Conservation (phyloP, 1,140 invertebrate species). For the Neoseiulus cucumeris region DNA sequence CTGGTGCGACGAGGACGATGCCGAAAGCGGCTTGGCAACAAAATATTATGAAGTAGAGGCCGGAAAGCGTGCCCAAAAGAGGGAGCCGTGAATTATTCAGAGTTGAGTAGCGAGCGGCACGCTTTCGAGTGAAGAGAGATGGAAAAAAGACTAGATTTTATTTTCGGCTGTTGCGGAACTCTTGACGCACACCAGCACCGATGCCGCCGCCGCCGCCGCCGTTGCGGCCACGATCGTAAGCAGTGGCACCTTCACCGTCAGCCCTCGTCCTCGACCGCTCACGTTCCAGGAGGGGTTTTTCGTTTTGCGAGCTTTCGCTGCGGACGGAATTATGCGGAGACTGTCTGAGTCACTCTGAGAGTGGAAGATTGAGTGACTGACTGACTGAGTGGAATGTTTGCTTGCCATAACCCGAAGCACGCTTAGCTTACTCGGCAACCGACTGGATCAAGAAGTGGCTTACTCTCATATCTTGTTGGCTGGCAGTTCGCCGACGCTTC, state of each 20-base stretch:
- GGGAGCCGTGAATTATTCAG: neutral
- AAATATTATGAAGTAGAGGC: neutral
- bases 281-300: neutral
- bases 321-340: neutral
- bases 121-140: neutral
- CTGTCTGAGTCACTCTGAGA: neutral
- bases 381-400: neutral
- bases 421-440: neutral
- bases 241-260: neutral
- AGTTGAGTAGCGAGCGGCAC: neutral
- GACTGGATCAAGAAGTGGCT: neutral
- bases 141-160: slow-evolving; percentile 5
- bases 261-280: neutral
- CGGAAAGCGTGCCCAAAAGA: neutral
- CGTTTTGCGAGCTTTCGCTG: neutral
- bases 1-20: neutral
- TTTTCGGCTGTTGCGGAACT: neutral
- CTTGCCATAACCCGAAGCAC: neutral
- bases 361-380: neutral
- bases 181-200: neutral
- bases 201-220: neutral
- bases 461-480: neutral
- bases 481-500: neutral
- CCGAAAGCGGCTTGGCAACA: neutral
- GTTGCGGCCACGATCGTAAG: neutral